Conservation (phyloP, 2,888 invertebrate genomes). For the Eristalinus sepulchralis region DNA sequence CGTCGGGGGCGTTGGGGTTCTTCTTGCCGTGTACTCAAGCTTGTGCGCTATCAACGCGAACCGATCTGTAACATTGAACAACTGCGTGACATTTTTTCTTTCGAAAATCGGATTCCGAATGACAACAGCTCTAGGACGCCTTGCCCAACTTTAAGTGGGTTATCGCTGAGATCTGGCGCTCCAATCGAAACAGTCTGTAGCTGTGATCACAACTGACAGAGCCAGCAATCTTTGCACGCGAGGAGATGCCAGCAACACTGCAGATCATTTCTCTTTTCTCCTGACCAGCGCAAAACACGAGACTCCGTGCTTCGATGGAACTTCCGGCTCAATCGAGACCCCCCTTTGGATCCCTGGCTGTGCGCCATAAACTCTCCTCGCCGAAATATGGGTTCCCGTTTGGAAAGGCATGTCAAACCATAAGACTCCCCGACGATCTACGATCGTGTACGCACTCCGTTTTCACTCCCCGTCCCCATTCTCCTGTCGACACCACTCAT, state of each 20-base stretch:
- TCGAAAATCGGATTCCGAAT: slow-evolving; percentile 31
- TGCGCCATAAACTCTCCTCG: not conserved
- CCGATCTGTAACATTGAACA: slow-evolving; percentile 23
- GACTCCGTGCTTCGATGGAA: too few relatives aligned
- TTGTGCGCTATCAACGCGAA: slow-evolving; percentile 34
- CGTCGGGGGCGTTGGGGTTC: slow-evolving; percentile 1
- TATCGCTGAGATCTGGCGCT: slow-evolving; percentile 1
- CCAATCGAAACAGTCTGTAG: too few relatives aligned
- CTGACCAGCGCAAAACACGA: too few relatives aligned
- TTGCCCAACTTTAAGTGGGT: not conserved
- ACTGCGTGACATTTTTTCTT: slow-evolving; percentile 27
- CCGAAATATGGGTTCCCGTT: not conserved
- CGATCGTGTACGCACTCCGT: not conserved
- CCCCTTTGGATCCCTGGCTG: not conserved
- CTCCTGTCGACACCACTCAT: not conserved
- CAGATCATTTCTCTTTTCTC: too few relatives aligned
- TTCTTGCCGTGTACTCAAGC: slow-evolving; percentile 22
- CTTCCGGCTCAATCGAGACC: not conserved
- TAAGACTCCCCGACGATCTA: not conserved
- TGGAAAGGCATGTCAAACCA: not conserved
- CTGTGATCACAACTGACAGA: too few relatives aligned
- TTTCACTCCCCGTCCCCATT: not conserved
- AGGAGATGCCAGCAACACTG: too few relatives aligned
- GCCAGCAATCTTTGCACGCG: too few relatives aligned
- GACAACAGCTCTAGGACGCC: slow-evolving; percentile 10